Evolutionary conservation across 2,797 vertebrate species (phyloP), one percentile per base, ranked within the genome.

Genomic region (Acanthiza pusilla): DNA sequence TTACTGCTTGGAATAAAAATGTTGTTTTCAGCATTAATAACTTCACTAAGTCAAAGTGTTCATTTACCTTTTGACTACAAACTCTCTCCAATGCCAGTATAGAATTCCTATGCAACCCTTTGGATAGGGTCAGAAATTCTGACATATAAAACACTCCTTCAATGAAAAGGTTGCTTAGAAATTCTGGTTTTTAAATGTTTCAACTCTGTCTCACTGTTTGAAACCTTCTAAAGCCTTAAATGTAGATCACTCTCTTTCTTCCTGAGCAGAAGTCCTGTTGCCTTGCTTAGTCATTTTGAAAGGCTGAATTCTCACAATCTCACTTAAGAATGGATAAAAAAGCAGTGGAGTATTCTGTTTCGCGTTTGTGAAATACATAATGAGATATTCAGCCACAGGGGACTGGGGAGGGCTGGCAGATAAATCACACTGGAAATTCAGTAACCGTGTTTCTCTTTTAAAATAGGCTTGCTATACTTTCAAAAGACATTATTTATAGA

Each of bases 401-500:
- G 70, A 92, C 40, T 43, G 73, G 67, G 58, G 50, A 83, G 29
- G 51, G 13, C 32, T 96, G 66, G 73, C 51, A 94, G 79, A 84
- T 57, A 93, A 94, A 93, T 92, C 67, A 66, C 30, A 43, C 43
- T 91, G 61, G 54, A 93, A 96, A 91, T 86, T 78, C 76, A 70
- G 73, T 81, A 88, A 91, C 70, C 55, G 51, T 65, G 42, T 90
- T 92, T 92, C 62, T 89, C 45, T 88, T 92, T 81, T 57, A 90
- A 96, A 96, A 84, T 53, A 85, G 43, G 55, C 38, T 89, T 19
- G 9, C 70, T 78, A 63, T 60, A 81, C 17, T 88, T 95, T 95
- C 62, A 81, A 85, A 93, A 76, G 62, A 38, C 36, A 32, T 87
- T 92, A 93, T 96, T 96, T 96, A 92, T 92, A 92, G 81, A 88